Percentiles rank a stretch among this genome's conserved stretches.
Evolutionary conservation across 2,113 vertebrate genomes (phyloP).

Genomic region (Clinocottus analis): DNA sequence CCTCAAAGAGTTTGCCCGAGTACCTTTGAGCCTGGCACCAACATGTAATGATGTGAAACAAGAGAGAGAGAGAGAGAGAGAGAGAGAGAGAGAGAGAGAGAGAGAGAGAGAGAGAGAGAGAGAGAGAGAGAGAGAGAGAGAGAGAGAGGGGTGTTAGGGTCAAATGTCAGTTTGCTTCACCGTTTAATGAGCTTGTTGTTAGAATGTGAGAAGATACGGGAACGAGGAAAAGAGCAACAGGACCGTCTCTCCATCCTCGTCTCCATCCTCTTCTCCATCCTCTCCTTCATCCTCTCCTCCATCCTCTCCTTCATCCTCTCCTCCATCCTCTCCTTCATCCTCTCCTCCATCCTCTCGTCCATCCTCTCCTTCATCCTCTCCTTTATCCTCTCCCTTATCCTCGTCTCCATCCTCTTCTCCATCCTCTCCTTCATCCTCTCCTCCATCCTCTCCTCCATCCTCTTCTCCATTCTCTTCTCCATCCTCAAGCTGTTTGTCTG

Average conservation of each 20-base stretch:
- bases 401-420: too few relatives aligned
- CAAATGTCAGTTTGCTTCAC: slow-evolving; percentile 77
- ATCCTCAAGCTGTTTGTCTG: too few relatives aligned
- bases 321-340: too few relatives aligned
- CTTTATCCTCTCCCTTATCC: too few relatives aligned
- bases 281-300: not conserved
- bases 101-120: not conserved
- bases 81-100: slow-evolving; percentile 14
- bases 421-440: too few relatives aligned
- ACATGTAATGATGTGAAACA: slow-evolving; percentile 82
- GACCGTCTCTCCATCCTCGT: slow-evolving; percentile 13
- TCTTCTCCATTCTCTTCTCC: too few relatives aligned
- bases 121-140: slow-evolving; percentile 26
- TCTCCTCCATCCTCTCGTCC: too few relatives aligned
- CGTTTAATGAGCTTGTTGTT: slow-evolving; percentile 83
- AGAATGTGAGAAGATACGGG: slow-evolving; percentile 59
- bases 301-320: too few relatives aligned
- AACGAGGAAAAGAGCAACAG: slow-evolving; percentile 61
- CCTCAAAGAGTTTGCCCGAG: slow-evolving; percentile 72
- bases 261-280: not conserved
- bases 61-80: slow-evolving; percentile 58
- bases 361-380: too few relatives aligned
- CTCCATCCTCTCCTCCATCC: too few relatives aligned
- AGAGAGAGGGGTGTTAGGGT: slow-evolving; percentile 63
- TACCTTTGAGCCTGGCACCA: slow-evolving; percentile 78